These are phyloP conservation scores for Ptilodon capucinus DNA, from an alignment of 2,888 invertebrate species.

Conservation along the genomic window DNA sequence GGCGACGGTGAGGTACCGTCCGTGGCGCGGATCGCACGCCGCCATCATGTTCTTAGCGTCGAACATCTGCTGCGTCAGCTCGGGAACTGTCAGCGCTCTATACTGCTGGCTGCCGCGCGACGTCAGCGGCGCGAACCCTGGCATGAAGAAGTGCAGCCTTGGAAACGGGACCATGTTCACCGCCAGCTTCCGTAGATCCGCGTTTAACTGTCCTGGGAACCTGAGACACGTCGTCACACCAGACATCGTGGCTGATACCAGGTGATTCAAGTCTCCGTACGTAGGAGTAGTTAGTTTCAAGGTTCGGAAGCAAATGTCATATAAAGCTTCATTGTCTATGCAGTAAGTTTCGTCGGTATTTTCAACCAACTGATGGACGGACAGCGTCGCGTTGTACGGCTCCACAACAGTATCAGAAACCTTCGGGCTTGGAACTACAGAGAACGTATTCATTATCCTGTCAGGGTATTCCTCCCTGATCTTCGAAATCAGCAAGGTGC, in stretches of 20 bases:
- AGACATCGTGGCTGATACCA: conserved; percentile 71
- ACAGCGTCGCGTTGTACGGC: conserved; percentile 87
- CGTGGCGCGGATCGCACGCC: conserved; percentile 95
- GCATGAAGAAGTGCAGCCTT: conserved; percentile 81
- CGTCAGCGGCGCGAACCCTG: conserved; percentile 85
- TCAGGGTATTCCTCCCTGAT: conserved; percentile 89
- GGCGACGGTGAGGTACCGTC: conserved; percentile 93
- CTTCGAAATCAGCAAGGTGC: conserved; percentile 86
- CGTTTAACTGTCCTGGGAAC: conserved; percentile 82
- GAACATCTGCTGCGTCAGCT: conserved; percentile 94
- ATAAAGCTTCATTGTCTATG: conserved; percentile 89
- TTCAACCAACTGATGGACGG: conserved; percentile 86
- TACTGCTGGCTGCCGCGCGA: conserved; percentile 94
- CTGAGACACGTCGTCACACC: conserved; percentile 72
- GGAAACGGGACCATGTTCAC: conserved; percentile 89
- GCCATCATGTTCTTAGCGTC: conserved; percentile 98
- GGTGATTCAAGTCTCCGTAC: conserved; percentile 88
- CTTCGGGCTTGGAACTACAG: conserved; percentile 88
- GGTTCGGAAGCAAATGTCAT: conserved; percentile 90
- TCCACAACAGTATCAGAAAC: conserved; percentile 87
- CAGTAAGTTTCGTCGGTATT: conserved; percentile 86
- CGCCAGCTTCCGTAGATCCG: conserved; percentile 85
- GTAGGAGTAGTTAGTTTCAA: conserved; percentile 89
- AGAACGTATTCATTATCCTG: conserved; percentile 87
- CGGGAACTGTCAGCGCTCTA: conserved; percentile 92